A percentile compares a stretch with the other conserved stretches of the same genome.
phyloP scores from a whole-genome alignment of 1,140 invertebrate species.

The Sitobion miscanthi region DNA sequence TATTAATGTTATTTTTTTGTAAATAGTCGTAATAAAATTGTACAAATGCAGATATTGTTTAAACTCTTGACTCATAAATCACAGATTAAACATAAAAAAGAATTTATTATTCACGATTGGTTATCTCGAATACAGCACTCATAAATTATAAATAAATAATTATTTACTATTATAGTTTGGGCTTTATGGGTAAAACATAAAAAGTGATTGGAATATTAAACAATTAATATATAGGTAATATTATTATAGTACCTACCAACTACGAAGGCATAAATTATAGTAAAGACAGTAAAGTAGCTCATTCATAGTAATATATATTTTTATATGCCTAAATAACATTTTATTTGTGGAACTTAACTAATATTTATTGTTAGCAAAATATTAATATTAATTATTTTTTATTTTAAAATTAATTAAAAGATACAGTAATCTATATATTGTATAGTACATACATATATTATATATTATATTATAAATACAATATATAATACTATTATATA shows the following conservation, averaged over 20 bases:
- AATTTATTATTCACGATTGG: not conserved
- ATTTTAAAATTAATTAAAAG: no score
- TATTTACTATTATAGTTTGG: not conserved
- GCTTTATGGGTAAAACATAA: not conserved
- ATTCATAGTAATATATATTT: not conserved
- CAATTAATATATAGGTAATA: not conserved
- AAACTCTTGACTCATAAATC: not conserved
- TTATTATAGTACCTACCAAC: not conserved
- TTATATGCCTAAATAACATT: not conserved
- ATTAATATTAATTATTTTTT: no score
- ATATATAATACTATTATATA: no score
- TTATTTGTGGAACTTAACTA: no score
- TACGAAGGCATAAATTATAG: not conserved
- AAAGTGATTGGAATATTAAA: not conserved
- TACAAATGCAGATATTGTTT: not conserved
- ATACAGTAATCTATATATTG: no score
- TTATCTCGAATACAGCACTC: not conserved
- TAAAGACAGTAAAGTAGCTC: not conserved
- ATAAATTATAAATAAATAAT: not conserved
- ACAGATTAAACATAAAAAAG: constrained; percentile 1
- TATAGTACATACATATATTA: no score
- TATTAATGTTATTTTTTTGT: not conserved
- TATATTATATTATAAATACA: no score
- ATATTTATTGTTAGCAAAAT: no score
- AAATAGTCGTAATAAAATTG: not conserved